Base-by-base conservation (phyloP, 2,797 vertebrate species). In the Cheirogaleus major region DNA sequence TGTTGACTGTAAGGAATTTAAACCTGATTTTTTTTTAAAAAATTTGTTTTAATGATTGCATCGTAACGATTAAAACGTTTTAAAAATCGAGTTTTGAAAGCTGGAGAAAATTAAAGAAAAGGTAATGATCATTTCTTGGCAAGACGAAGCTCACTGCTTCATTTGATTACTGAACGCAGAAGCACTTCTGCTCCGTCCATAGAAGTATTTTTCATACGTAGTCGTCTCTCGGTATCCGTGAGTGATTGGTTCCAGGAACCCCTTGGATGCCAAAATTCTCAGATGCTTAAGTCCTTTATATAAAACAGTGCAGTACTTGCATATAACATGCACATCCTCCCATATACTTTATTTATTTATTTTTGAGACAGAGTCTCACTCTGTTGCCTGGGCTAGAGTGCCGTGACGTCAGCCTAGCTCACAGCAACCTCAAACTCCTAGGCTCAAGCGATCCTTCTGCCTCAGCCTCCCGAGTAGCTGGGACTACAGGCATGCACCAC, bases 1-100 rank as follows among this genome's bases (percentile, higher is more conserved):
- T 89, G 63, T 89, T 95, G 76, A 69, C 52, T 73, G 1, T 75
- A 82, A 84, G 57, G 38, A 81, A 70, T 92, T 76, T 95, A 61
- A 55, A 55, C n/a, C 61, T 84, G 27, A 61, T n/a, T n/a, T n/a
- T n/a, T n/a, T n/a, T n/a, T n/a, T n/a, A n/a, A n/a, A n/a, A n/a
- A n/a, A n/a, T 85, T 94, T 76, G 2, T 76, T 87, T 70, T 27
- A 57, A 22, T 57, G 35, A 79, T 69, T 79, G 43, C 15, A 35
- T 30, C 7, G 0, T 57, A 32, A 63, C 17, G 61, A 32, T 63
- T 32, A 17, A 63, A 32, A 63, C 7, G 32, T 63, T 63, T 32
- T 7, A 32, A 63, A 63, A 32, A 32, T 32, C 61, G 7, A 63
- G 61, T 45, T 91, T 94, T 87, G 69, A 93, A 52, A 90, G 20